These are phyloP conservation scores for Tenthredo mesomela DNA, from an alignment of 2,888 invertebrate genomes.

Conservation along the genomic window DNA sequence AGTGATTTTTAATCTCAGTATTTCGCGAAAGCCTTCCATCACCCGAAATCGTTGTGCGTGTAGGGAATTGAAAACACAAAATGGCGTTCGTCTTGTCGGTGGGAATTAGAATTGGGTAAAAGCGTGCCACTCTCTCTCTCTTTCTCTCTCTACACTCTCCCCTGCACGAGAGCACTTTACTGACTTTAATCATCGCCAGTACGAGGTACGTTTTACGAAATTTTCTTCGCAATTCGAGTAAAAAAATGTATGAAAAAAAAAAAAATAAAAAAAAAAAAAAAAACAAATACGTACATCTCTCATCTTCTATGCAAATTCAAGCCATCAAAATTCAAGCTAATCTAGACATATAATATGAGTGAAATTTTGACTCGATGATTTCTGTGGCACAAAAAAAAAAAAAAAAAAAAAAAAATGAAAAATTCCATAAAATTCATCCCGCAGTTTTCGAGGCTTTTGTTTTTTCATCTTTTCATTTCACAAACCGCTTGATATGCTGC, in stretches of 20 bases:
- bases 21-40: not conserved
- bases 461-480: not conserved
- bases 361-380: not conserved
- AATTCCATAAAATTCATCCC: too few relatives aligned
- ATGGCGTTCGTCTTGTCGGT: not conserved
- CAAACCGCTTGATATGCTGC: not conserved
- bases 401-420: not conserved
- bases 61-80: conserved; percentile 16
- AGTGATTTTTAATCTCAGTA: conserved; percentile 26
- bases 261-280: too few relatives aligned
- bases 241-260: too few relatives aligned
- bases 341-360: not conserved
- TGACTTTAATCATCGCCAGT: not conserved
- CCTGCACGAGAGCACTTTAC: not conserved
- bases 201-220: not conserved
- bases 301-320: not conserved
- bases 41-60: conserved; percentile 14
- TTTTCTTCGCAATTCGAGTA: not conserved
- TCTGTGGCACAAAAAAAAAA: not conserved
- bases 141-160: too few relatives aligned
- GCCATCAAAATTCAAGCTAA: not conserved
- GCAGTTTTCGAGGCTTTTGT: not conserved
- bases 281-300: not conserved
- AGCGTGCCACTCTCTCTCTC: not conserved
- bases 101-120: conserved; percentile 16